Evolutionary conservation across 2,888 invertebrate species (phyloP), one percentile per base, ranked within the genome.

Genomic region (Philereme transversata): DNA sequence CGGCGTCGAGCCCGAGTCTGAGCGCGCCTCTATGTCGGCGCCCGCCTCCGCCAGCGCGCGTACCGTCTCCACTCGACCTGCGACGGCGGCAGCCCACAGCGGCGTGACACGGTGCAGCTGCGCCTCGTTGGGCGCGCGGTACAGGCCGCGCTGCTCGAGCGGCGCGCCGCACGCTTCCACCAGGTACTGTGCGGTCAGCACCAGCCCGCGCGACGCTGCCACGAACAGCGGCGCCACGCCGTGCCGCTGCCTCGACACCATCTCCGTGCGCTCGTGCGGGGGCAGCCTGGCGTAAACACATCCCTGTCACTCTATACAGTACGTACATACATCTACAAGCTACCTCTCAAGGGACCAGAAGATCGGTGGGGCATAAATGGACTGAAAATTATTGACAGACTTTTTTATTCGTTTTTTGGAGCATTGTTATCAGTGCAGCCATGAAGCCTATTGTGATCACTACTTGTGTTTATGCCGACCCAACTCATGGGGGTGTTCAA

Each of bases 11-110:
- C 97, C 97, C 35, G 96, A 95, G 89, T 98, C 98, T 0, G 97
- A 97, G 47, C 95, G 94, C 45, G 97, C 96, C 92, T 98, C 96
- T n/a, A 98, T 94, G 78, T 96, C 94, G 43, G 98, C 98, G 60
- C 96, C 97, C 73, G 96, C 95, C 62, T 94, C 93, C 22, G 97
- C 94, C 58, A 98, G 93, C 82, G 95, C 95, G 79, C 96, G 95
- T 53, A 98, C 95, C 69, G 97, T 96, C 46, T 93, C 92, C 9
- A 97, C 83, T 71, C 96, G 95, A 9, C 97, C 97, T 5, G 96
- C 95, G 1, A 98, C 98, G 4, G 97, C 96, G 3, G 98, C 97
- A 89, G 96, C 96, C 98, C 98, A 98, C 62, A 98, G 90, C 36
- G 98, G 97, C 9, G 97, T 97, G 4, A 97, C 98, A 76, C 93